A percentile compares a stretch with the other conserved stretches of the same genome.
These are phyloP conservation scores for Hydrotaea cyrtoneurina DNA, from an alignment of 2,888 invertebrate species.

Conservation along the genomic window DNA sequence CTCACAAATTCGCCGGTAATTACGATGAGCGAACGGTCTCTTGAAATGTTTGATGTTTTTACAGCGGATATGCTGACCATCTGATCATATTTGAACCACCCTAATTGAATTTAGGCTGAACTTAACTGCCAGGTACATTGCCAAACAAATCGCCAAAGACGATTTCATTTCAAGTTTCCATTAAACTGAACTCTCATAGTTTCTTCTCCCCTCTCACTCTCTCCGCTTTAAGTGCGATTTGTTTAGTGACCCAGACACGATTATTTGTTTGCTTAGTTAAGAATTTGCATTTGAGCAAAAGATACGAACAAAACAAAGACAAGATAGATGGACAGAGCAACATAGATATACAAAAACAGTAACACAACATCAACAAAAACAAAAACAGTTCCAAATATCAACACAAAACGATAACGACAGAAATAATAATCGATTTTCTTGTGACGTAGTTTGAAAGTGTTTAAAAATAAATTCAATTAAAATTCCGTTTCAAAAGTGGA, in stretches of 20 bases:
- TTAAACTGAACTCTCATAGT: background rate
- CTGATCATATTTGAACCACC: background rate
- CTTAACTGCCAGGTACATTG: background rate
- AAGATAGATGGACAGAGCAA: too few relatives aligned
- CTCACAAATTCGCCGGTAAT: too few relatives aligned
- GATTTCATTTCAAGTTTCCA: background rate
- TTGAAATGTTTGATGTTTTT: too few relatives aligned
- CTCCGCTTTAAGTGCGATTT: slow-evolving; percentile 10
- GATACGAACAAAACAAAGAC: background rate
- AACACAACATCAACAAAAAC: too few relatives aligned
- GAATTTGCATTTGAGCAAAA: slow-evolving; percentile 47
- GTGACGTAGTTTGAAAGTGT: slow-evolving; percentile 40
- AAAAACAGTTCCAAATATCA: background rate
- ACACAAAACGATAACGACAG: background rate
- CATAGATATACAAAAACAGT: background rate
- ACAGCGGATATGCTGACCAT: background rate
- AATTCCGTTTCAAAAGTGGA: slow-evolving; percentile 62
- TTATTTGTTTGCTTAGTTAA: slow-evolving; percentile 65
- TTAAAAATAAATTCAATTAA: slow-evolving; percentile 66
- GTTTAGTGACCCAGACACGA: slow-evolving; percentile 54
- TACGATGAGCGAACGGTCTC: too few relatives aligned
- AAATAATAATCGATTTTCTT: slow-evolving; percentile 37
- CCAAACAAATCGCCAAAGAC: background rate
- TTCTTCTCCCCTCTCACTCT: background rate
- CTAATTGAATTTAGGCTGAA: background rate